Percentiles rank a stretch among this genome's conserved stretches.
These are phyloP conservation scores for Prionailurus bengalensis DNA, from an alignment of 2,113 vertebrate species.

Conservation along the genomic window DNA sequence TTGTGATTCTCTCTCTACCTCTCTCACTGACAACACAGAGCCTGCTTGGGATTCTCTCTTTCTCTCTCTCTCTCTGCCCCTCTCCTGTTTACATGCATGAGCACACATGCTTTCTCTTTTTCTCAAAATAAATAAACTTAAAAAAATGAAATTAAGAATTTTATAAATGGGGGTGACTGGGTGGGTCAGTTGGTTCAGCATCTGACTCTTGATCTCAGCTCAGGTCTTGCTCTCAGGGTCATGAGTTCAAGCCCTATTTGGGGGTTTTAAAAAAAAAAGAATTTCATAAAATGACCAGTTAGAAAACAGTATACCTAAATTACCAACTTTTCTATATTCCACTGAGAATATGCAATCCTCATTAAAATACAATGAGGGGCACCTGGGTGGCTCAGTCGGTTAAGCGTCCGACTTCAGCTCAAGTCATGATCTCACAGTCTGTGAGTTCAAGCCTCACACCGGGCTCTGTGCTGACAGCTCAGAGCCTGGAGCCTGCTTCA, in stretches of 20 bases:
- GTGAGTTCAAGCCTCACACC: too few relatives aligned
- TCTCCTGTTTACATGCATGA: not conserved
- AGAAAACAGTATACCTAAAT: slow-evolving; percentile 21
- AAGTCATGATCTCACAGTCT: too few relatives aligned
- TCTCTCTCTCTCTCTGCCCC: not conserved
- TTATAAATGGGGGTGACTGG: too few relatives aligned
- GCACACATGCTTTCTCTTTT: not conserved
- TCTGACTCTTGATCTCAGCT: too few relatives aligned
- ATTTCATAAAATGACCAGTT: not conserved
- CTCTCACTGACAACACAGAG: not conserved
- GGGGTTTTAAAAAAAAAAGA: too few relatives aligned
- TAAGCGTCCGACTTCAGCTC: too few relatives aligned
- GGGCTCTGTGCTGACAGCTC: too few relatives aligned
- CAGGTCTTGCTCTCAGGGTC: too few relatives aligned
- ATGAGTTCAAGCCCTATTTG: too few relatives aligned
- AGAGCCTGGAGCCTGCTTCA: too few relatives aligned
- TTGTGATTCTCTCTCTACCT: not conserved
- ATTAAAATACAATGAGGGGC: not conserved
- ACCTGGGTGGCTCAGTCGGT: too few relatives aligned
- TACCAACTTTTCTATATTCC: not conserved
- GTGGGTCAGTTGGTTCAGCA: too few relatives aligned
- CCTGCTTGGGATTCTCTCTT: not conserved
- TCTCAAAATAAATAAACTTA: not conserved
- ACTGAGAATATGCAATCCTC: slow-evolving; percentile 17
- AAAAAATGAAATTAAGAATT: slow-evolving; percentile 49